Percentiles rank a stretch among this genome's conserved stretches.
Evolutionary conservation across 2,113 vertebrate genomes (phyloP).

Genomic region (Fukomys damarensis): DNA sequence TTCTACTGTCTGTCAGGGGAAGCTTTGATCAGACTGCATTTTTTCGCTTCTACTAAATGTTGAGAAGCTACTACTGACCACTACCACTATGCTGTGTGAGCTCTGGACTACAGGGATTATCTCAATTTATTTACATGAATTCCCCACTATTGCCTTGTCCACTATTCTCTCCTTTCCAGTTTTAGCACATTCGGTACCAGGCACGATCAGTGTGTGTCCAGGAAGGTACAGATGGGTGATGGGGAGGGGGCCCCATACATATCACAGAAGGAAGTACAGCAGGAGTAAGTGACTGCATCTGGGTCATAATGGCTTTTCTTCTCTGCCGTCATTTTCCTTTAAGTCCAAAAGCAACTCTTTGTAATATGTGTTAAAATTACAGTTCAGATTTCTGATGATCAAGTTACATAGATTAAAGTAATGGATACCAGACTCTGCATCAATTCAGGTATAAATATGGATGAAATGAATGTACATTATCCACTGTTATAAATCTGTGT

Average conservation of each 20-base stretch:
- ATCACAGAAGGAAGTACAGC: slow-evolving; percentile 72
- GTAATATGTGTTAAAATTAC: slow-evolving; percentile 88
- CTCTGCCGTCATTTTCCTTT: slow-evolving; percentile 83
- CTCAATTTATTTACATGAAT: slow-evolving; percentile 86
- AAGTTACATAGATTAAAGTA: slow-evolving; percentile 90
- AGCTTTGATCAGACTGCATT: slow-evolving; percentile 88
- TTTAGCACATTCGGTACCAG: slow-evolving; percentile 69
- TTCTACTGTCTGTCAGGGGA: slow-evolving; percentile 88
- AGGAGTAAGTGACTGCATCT: slow-evolving; percentile 86
- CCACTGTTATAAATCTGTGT: slow-evolving; percentile 87
- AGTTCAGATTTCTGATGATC: slow-evolving; percentile 88
- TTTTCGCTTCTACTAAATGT: slow-evolving; percentile 87
- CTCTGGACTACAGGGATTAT: slow-evolving; percentile 81
- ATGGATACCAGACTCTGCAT: slow-evolving; percentile 88
- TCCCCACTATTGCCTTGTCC: slow-evolving; percentile 69
- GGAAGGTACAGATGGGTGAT: slow-evolving; percentile 12
- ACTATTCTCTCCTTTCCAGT: slow-evolving; percentile 62
- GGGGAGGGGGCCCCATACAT: slow-evolving; percentile 70
- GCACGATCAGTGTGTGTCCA: neutral
- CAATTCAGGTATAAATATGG: slow-evolving; percentile 89
- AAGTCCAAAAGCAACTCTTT: slow-evolving; percentile 86
- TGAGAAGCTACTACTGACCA: slow-evolving; percentile 87
- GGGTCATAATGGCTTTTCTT: slow-evolving; percentile 83
- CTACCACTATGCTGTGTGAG: slow-evolving; percentile 81
- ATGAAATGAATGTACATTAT: slow-evolving; percentile 88